These are phyloP conservation scores for Xerus rutilus DNA, from an alignment of 2,797 vertebrate species.

Conservation along the genomic window DNA sequence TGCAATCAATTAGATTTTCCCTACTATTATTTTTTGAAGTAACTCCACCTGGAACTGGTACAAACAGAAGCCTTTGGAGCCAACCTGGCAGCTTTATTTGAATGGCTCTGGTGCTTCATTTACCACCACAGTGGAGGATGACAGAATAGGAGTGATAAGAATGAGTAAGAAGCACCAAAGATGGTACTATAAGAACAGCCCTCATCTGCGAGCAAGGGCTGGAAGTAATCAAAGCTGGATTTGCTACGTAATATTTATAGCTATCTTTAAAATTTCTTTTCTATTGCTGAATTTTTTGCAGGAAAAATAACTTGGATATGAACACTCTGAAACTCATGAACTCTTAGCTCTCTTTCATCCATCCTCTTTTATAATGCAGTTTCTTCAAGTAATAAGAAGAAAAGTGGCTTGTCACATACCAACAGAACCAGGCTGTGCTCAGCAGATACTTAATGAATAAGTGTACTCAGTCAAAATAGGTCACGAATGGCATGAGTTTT, in stretches of 20 bases:
- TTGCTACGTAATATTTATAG: neutral
- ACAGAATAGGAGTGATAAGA: neutral
- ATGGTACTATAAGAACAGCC: neutral
- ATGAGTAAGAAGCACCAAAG: neutral
- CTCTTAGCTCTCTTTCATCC: neutral
- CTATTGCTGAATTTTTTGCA: neutral
- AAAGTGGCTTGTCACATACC: neutral
- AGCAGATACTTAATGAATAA: neutral
- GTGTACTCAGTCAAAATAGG: neutral
- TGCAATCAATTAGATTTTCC: constrained; percentile 12
- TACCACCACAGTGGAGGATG: neutral
- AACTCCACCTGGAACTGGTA: constrained; percentile 13
- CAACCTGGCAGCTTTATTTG: neutral
- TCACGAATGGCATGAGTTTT: neutral
- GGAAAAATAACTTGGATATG: constrained; percentile 34
- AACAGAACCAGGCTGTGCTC: neutral
- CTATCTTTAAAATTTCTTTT: constrained; percentile 30
- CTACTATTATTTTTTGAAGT: neutral
- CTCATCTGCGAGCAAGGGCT: constrained; percentile 7
- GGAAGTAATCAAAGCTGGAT: constrained; percentile 18
- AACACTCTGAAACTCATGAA: neutral
- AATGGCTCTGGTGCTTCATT: constrained; percentile 38
- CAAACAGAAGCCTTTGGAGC: constrained; percentile 33
- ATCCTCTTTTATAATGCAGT: neutral
- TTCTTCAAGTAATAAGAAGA: neutral